These are phyloP conservation scores for Notechis scutatus DNA, from an alignment of 2,113 vertebrate genomes.

Conservation along the genomic window DNA sequence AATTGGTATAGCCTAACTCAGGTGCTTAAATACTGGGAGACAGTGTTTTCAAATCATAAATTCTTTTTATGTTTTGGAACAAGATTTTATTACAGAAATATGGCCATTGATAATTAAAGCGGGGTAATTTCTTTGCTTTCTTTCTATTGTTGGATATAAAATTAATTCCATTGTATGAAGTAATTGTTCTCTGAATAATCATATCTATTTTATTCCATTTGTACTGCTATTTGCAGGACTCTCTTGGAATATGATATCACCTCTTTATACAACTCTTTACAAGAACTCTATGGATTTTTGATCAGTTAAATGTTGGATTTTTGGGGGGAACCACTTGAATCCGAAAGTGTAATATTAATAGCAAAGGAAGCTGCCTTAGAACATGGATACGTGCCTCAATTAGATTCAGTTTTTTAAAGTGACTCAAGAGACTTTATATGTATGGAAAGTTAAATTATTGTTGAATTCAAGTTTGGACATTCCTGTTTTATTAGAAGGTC, in stretches of 20 bases:
- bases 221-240: not conserved
- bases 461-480: not conserved
- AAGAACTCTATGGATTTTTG: not conserved
- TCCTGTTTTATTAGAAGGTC: not conserved
- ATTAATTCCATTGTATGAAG: not conserved
- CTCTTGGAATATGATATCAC: not conserved
- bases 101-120: not conserved
- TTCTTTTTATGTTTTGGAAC: not conserved
- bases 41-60: not conserved
- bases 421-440: no score
- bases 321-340: not conserved
- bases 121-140: not conserved
- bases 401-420: not conserved
- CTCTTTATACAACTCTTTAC: not conserved
- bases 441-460: not conserved
- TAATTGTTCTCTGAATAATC: not conserved
- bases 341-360: not conserved
- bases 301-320: not conserved
- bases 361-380: not conserved
- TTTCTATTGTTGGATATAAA: not conserved
- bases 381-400: not conserved
- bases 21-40: not conserved
- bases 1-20: no score
- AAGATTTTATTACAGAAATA: not conserved
- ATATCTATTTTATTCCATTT: not conserved